phyloP scores from a whole-genome alignment of 2,113 vertebrate genomes.

The Dinomys branickii region DNA sequence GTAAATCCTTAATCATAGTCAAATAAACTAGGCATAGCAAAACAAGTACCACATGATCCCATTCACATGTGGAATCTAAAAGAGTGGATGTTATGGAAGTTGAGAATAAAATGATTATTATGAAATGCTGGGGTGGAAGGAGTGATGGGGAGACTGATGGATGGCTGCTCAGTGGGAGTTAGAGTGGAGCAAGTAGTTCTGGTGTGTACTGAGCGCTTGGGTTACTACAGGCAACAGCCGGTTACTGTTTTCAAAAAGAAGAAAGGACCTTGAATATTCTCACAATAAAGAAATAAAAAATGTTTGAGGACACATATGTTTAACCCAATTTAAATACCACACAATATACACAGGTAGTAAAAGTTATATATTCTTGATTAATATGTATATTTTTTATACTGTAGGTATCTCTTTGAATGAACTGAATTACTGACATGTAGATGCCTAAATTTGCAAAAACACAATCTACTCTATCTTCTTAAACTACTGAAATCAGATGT shows the following conservation, averaged over 20 bases:
- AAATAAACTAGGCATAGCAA: neutral
- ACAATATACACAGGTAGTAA: neutral
- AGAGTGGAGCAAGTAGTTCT: no score
- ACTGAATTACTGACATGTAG: neutral
- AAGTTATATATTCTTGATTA: neutral
- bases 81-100: no score
- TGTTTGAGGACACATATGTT: neutral
- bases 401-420: neutral
- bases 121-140: no score
- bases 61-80: neutral
- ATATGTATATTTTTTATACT: neutral
- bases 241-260: neutral
- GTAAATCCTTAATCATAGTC: neutral
- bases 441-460: conserved; percentile 11
- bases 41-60: neutral
- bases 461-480: neutral
- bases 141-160: neutral
- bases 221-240: neutral
- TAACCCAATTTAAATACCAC: neutral
- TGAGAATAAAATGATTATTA: neutral
- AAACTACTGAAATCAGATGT: neutral
- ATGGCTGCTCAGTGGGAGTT: no score
- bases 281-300: neutral
- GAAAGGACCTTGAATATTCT: neutral
- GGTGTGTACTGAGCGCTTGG: neutral